Evolutionary conservation across 2,113 vertebrate genomes (phyloP).

Genomic region (Forbesichthys papilliferus): DNA sequence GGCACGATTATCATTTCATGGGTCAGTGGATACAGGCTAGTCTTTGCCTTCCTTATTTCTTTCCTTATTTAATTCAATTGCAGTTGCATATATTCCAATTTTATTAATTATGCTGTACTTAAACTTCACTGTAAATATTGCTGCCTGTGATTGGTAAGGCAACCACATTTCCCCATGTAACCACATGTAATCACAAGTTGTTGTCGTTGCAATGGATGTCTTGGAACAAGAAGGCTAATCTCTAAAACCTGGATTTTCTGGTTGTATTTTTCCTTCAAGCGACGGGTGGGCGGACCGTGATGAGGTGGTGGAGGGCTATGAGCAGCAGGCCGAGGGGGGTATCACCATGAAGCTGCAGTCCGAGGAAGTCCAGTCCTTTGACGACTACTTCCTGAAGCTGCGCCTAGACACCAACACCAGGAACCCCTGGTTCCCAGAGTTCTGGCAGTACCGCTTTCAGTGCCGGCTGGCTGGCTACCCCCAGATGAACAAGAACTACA

Average conservation of each 20-base stretch:
- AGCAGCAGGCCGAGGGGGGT: slow-evolving; percentile 93
- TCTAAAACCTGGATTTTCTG: not conserved
- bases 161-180: too few species aligned
- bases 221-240: not conserved
- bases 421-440: slow-evolving; percentile 97
- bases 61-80: too few species aligned
- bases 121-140: too few species aligned
- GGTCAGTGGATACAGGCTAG: too few species aligned
- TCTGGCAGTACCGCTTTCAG: slow-evolving; percentile 98
- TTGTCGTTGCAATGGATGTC: too few species aligned
- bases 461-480: slow-evolving; percentile 90
- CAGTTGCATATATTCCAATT: too few species aligned
- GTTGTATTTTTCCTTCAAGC: slow-evolving; percentile 65
- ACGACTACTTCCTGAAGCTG: slow-evolving; percentile 94
- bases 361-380: slow-evolving; percentile 88
- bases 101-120: too few species aligned
- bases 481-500: slow-evolving; percentile 90
- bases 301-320: slow-evolving; percentile 96
- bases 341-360: slow-evolving; percentile 98
- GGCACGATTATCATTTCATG: too few species aligned
- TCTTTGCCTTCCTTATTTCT: too few species aligned
- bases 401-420: slow-evolving; percentile 89
- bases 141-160: too few species aligned
- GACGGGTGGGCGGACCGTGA: slow-evolving; percentile 98
- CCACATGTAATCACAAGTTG: too few species aligned